Evolutionary conservation across 2,888 invertebrate species (phyloP), one percentile per base, ranked within the genome.

Genomic region (Epistrophe eligans): DNA sequence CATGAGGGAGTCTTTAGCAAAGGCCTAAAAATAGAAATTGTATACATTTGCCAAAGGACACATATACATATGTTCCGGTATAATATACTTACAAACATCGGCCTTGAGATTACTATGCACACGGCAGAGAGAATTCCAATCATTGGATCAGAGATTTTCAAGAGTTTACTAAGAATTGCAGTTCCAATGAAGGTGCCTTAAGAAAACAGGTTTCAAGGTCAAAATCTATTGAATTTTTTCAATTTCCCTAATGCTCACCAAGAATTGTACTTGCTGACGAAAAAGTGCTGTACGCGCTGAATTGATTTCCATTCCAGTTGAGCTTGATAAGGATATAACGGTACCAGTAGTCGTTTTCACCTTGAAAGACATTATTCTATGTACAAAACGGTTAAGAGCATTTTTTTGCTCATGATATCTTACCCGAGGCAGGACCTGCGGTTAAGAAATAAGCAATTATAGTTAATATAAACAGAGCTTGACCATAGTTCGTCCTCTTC

Each of bases 101-200:
- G 88, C 19, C 92, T 90, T 0, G 93, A 92, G n/a, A 90, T 84
- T 0, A 92, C 90, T 13, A 92, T 91, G 13, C 91, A 89, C 11
- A 91, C 0, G 0, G 92, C 91, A 2, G 93, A 92, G 8, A 93
- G 84, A 32, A 93, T 90, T 17, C 93, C 93, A 80, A 93, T 91
- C 58, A 90, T 89, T 11, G 93, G 88, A 84, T 93, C 93, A 0
- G 91, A 89, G 24, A 93, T 90, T 50, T 92, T 92, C 0, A 93
- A 71, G 17, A 91, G 13, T 88, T 93, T 93, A 83, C 92, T 93
- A 3, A 93, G 89, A 13, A 93, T 89, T 3, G 92, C 92, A 0
- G 93, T 92, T 62, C 93, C 93, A 81, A 93, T 90, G 24, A 93
- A 92, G 7, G 93, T 93, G 17, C 93, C 93, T 90, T 19, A 5